Evolutionary conservation across 2,797 vertebrate genomes (phyloP).

Genomic region (Chloroceryle amazona): DNA sequence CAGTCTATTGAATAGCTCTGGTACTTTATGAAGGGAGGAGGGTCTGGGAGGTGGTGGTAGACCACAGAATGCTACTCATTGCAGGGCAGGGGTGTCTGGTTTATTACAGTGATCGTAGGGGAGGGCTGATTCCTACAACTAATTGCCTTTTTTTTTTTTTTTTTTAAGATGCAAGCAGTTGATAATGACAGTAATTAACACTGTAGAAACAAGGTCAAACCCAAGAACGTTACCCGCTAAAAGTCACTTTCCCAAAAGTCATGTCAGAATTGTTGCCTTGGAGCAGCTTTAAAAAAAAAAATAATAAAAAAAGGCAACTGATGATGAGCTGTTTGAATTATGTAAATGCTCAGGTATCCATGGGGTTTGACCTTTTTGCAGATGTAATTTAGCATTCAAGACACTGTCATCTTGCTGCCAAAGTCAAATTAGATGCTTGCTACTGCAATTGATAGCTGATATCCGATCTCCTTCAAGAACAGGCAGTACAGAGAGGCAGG

Average conservation of each 20-base stretch:
- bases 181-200: constrained; percentile 70
- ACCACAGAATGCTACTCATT: not conserved
- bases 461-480: constrained; percentile 55
- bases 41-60: not conserved
- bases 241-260: constrained; percentile 71
- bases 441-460: constrained; percentile 70
- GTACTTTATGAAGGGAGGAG: not conserved
- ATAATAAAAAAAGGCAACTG: not conserved
- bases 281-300: not conserved
- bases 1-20: not conserved
- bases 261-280: constrained; percentile 46
- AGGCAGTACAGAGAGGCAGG: constrained; percentile 21
- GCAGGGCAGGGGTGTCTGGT: not conserved
- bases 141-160: constrained; percentile 28
- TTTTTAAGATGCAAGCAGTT: constrained; percentile 47
- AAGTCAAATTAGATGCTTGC: constrained; percentile 73
- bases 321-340: constrained; percentile 74
- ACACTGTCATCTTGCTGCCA: constrained; percentile 68
- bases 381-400: constrained; percentile 78
- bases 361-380: constrained; percentile 72
- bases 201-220: constrained; percentile 62
- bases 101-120: constrained; percentile 14
- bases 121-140: constrained; percentile 39
- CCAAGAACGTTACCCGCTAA: constrained; percentile 38
- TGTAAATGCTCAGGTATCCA: constrained; percentile 73